Evolutionary conservation across 2,113 vertebrate species (phyloP).

Genomic region (Aldabrachelys gigantea): DNA sequence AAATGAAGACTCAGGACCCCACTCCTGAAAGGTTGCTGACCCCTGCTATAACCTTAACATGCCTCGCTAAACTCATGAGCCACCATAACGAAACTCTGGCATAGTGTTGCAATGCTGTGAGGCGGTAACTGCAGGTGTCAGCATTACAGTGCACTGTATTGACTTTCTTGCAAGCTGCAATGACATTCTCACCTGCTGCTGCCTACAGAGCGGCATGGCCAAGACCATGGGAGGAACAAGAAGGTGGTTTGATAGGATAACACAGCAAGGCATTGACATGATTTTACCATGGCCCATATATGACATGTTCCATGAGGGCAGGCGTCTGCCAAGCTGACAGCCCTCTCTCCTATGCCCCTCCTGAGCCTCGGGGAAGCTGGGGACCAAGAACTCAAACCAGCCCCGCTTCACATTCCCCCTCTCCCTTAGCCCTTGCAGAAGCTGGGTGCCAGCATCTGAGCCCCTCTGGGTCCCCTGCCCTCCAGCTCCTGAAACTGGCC

Average conservation of each 20-base stretch:
- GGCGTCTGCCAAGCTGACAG: no score
- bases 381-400: neutral
- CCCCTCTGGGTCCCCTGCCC: neutral
- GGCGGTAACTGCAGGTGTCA: neutral
- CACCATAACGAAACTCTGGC: neutral
- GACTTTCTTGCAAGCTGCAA: neutral
- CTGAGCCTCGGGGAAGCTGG: neutral
- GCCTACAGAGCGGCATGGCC: no score
- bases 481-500: neutral
- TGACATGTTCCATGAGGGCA: neutral
- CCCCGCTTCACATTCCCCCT: neutral
- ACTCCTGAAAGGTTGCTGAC: no score
- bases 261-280: neutral
- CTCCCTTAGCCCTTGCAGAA: neutral
- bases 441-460: neutral
- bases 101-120: neutral
- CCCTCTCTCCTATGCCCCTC: neutral
- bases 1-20: no score
- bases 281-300: neutral
- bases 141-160: neutral
- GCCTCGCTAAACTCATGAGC: neutral
- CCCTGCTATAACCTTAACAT: no score
- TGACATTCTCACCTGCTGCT: neutral
- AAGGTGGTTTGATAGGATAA: neutral
- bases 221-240: neutral